Percentiles rank a stretch among this genome's conserved stretches.
Evolutionary conservation across 2,888 invertebrate genomes (phyloP).

Genomic region (Cheilosia grossa): DNA sequence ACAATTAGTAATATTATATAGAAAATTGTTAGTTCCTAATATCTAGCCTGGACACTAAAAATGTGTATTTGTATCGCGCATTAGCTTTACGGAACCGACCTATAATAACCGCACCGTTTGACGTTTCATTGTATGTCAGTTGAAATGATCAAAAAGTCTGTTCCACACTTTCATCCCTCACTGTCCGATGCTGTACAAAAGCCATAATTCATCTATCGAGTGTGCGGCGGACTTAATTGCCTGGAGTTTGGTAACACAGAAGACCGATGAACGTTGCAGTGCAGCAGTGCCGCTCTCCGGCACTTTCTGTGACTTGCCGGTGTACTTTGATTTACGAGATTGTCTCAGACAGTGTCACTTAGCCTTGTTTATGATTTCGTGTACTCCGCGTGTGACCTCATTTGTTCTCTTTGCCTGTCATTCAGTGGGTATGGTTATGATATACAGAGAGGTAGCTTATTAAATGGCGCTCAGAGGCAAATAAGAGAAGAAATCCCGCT

Average conservation of each 20-base stretch:
- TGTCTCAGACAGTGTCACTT: slow-evolving; percentile 34
- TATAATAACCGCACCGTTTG: too few relatives aligned
- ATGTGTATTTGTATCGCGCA: too few relatives aligned
- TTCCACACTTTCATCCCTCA: slow-evolving; percentile 7
- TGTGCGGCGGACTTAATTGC: slow-evolving; percentile 31
- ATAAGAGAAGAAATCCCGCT: slow-evolving; percentile 8
- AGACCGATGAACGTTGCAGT: slow-evolving; percentile 2
- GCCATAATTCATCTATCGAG: slow-evolving; percentile 25
- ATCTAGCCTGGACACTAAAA: too few relatives aligned
- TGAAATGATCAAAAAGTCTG: neutral
- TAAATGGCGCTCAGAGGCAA: slow-evolving; percentile 1
- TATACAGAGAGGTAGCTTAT: neutral
- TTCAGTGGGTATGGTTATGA: slow-evolving; percentile 29
- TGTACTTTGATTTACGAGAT: slow-evolving; percentile 41
- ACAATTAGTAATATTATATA: too few relatives aligned
- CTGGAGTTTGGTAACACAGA: slow-evolving; percentile 10
- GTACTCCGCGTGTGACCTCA: slow-evolving; percentile 38
- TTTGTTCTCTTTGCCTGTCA: slow-evolving; percentile 41
- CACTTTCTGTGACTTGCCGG: slow-evolving; percentile 1
- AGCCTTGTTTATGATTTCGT: slow-evolving; percentile 46
- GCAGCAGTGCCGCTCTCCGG: neutral
- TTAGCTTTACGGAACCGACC: too few relatives aligned
- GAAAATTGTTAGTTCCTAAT: too few relatives aligned
- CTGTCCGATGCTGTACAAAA: slow-evolving; percentile 14
- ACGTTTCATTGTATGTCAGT: too few relatives aligned